These are phyloP conservation scores for Phymanthus crucifer DNA, from an alignment of 92 coral and sea anemone genomes.

Conservation along the genomic window DNA sequence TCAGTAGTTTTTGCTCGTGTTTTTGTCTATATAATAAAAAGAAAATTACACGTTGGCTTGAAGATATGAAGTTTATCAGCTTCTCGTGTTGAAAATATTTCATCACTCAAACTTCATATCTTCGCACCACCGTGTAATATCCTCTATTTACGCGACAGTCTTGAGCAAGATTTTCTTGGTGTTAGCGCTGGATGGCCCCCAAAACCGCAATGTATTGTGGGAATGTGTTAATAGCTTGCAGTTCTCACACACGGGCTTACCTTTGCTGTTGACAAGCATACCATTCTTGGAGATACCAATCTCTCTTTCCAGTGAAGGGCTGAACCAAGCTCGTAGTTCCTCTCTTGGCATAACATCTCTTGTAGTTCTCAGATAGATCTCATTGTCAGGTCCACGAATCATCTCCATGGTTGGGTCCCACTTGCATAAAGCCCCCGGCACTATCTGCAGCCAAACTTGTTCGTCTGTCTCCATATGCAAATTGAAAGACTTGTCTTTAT, in stretches of 20 bases:
- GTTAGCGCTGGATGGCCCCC: no score
- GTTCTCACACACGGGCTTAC: conserved; percentile 10
- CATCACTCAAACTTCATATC: no score
- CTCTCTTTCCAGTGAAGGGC: conserved; percentile 61
- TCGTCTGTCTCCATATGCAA: conserved; percentile 26
- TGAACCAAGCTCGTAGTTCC: conserved; percentile 68
- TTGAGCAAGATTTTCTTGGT: no score
- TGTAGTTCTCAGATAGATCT: conserved; percentile 63
- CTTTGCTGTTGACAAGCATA: conserved; percentile 20
- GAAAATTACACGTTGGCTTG: no score
- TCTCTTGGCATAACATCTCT: conserved; percentile 63
- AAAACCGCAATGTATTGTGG: no score
- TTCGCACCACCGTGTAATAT: no score
- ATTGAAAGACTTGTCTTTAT: conserved; percentile 22
- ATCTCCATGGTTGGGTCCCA: conserved; percentile 78
- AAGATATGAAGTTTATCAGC: no score
- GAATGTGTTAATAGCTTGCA: background rate
- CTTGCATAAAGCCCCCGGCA: conserved; percentile 51
- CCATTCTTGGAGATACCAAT: conserved; percentile 40
- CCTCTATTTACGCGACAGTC: no score
- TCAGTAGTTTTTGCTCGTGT: no score
- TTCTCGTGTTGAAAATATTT: no score
- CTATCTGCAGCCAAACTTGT: conserved; percentile 51
- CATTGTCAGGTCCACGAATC: conserved; percentile 57
- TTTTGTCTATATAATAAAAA: no score